Percentiles rank a stretch among this genome's conserved stretches.
phyloP scores from a whole-genome alignment of 2,888 invertebrate genomes.

The Cephus nigrinus region DNA sequence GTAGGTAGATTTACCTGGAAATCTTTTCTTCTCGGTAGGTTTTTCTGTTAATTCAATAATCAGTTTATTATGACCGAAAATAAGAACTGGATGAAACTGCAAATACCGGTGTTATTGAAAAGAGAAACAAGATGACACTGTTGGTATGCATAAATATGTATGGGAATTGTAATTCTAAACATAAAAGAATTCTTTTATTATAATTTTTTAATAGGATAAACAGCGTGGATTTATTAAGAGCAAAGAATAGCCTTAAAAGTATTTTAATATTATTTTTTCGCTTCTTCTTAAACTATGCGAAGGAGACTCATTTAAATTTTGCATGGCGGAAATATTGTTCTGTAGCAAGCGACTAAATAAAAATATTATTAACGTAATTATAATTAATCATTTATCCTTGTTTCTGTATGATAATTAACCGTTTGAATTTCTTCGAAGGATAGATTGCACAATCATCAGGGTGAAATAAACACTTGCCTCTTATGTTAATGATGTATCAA shows the following conservation, averaged over 20 bases:
- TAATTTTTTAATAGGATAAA: not conserved
- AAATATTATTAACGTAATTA: not conserved
- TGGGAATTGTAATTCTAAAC: not conserved
- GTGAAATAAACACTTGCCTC: not conserved
- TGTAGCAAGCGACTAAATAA: not conserved
- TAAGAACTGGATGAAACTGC: not conserved
- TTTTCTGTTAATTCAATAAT: not conserved
- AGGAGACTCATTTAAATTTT: not conserved
- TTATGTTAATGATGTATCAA: slow-evolving; percentile 33
- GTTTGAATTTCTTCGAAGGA: slow-evolving; percentile 5
- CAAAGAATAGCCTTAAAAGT: not conserved
- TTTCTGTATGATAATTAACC: not conserved
- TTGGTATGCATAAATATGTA: not conserved
- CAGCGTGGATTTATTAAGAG: not conserved
- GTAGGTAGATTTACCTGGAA: not conserved
- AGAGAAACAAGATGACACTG: not conserved
- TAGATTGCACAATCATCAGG: not conserved
- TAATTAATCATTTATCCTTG: not conserved
- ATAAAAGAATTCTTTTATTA: not conserved
- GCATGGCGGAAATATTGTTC: not conserved
- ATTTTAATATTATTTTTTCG: not conserved
- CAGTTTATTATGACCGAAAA: not conserved
- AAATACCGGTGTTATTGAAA: no score
- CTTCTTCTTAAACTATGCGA: not conserved
- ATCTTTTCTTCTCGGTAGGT: not conserved